Evolutionary conservation across 2,113 vertebrate genomes (phyloP).

Genomic region (Rutilus rutilus): DNA sequence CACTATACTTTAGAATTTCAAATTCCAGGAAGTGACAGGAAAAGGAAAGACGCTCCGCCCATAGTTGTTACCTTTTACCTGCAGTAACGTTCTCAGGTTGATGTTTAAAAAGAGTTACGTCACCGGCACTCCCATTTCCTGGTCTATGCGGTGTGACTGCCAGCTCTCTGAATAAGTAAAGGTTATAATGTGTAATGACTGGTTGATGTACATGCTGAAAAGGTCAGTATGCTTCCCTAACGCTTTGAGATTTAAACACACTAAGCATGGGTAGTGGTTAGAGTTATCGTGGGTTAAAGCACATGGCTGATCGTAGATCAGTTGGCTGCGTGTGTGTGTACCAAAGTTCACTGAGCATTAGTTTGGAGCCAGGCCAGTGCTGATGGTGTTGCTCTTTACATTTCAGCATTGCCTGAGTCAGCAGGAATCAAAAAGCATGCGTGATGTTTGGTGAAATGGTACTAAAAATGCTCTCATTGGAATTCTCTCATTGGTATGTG

Average conservation of each 20-base stretch:
- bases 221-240: constrained; percentile 5
- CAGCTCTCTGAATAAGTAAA: not conserved
- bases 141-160: not conserved
- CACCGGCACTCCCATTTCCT: constrained; percentile 29
- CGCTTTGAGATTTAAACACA: not conserved
- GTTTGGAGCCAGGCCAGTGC: constrained; percentile 67
- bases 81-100: constrained; percentile 30
- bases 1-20: constrained; percentile 34
- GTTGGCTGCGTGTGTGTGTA: constrained; percentile 48
- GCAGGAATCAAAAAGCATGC: not conserved
- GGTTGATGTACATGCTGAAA: not conserved
- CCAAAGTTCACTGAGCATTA: constrained; percentile 65
- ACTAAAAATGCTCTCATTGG: constrained; percentile 60
- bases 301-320: constrained; percentile 25
- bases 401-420: constrained; percentile 42
- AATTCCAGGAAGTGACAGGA: constrained; percentile 12
- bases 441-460: constrained; percentile 51
- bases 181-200: not conserved
- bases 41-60: not conserved
- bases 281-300: not conserved
- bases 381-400: constrained; percentile 52
- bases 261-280: not conserved
- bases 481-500: constrained; percentile 51
- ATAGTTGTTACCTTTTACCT: constrained; percentile 34
- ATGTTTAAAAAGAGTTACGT: constrained; percentile 36